Evolutionary conservation across 2,888 invertebrate species (phyloP).

Genomic region (Pandemis heparana): DNA sequence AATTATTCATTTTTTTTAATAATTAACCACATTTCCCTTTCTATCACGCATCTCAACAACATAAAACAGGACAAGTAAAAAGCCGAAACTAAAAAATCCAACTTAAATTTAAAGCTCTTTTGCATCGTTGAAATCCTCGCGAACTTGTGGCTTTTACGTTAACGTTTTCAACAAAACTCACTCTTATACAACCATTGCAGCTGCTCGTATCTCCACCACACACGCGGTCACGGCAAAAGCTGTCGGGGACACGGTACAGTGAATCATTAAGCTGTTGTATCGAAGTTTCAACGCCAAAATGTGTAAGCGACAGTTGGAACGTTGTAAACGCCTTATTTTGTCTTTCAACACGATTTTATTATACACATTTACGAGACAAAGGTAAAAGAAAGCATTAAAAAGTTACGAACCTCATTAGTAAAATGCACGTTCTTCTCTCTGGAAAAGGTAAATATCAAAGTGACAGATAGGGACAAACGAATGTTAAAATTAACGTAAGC

Average conservation of each 20-base stretch:
- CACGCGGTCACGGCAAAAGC: constrained; percentile 40
- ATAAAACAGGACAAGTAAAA: constrained; percentile 6
- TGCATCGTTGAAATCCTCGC: constrained; percentile 35
- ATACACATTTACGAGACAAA: no score
- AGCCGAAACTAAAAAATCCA: constrained; percentile 28
- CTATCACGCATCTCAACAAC: constrained; percentile 15
- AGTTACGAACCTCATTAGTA: no score
- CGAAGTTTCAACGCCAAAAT: neutral
- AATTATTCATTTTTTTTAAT: no score
- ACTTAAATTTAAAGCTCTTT: constrained; percentile 30
- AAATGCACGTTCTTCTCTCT: no score
- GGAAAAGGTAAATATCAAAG: no score
- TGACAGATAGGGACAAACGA: no score
- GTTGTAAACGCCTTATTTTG: neutral
- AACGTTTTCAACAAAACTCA: neutral
- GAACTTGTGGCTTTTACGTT: constrained; percentile 25
- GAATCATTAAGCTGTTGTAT: constrained; percentile 27
- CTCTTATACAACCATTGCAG: neutral
- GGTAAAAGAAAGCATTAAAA: no score
- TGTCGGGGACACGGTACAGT: constrained; percentile 36
- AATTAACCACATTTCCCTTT: no score
- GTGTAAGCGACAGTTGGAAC: neutral
- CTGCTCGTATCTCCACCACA: constrained; percentile 24
- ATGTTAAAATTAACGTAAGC: no score
- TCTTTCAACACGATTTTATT: neutral